These are phyloP conservation scores for Cyrtodaria siliqua DNA, from an alignment of 2,888 invertebrate species.

Conservation along the genomic window DNA sequence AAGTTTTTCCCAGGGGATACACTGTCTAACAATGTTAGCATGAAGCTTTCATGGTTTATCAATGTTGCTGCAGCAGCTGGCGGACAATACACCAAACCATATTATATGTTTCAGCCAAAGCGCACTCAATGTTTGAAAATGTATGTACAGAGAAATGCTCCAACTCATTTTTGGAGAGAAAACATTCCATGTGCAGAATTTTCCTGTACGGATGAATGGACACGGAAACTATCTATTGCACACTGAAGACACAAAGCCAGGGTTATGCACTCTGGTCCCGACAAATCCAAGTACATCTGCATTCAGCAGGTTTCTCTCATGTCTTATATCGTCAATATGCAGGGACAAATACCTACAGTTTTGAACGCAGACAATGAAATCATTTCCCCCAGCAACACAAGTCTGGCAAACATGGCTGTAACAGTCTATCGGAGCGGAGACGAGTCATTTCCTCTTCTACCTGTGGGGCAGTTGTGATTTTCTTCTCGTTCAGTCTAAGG, in stretches of 20 bases:
- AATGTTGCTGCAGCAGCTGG: too few species aligned
- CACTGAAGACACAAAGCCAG: too few species aligned
- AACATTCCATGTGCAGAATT: too few species aligned
- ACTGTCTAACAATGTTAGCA: not conserved
- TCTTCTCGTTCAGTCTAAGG: slow-evolving; percentile 23
- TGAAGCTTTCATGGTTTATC: not conserved
- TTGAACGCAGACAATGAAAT: slow-evolving; percentile 23
- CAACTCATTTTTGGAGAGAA: not conserved
- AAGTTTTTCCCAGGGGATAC: too few species aligned
- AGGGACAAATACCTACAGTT: slow-evolving; percentile 46
- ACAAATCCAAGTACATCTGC: slow-evolving; percentile 38
- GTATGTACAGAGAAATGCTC: not conserved
- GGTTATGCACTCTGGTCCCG: slow-evolving; percentile 48
- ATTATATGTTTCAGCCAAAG: not conserved
- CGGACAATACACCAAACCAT: slow-evolving; percentile 13
- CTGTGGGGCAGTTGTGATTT: slow-evolving; percentile 19
- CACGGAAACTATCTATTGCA: too few species aligned
- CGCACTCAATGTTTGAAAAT: slow-evolving; percentile 7
- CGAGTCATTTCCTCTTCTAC: slow-evolving; percentile 47
- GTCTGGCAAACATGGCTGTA: slow-evolving; percentile 9
- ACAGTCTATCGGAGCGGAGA: slow-evolving; percentile 1
- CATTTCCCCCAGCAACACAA: not conserved
- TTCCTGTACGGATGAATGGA: too few species aligned
- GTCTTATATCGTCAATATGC: slow-evolving; percentile 36
- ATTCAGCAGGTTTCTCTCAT: slow-evolving; percentile 19